These are phyloP conservation scores for Parambassis ranga DNA, from an alignment of 2,797 vertebrate species.

Conservation along the genomic window DNA sequence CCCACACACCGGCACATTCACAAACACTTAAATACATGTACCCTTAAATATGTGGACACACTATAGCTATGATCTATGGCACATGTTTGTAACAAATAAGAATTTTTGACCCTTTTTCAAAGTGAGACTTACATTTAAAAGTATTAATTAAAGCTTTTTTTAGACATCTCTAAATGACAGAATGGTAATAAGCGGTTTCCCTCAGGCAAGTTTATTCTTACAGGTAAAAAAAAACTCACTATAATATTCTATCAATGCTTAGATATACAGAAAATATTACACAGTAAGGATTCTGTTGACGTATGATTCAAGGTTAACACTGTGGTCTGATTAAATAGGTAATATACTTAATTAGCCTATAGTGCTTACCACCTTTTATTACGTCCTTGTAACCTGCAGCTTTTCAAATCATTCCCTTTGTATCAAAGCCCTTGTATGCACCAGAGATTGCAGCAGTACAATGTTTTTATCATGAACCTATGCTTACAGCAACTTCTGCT, in stretches of 20 bases:
- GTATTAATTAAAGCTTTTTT: not conserved
- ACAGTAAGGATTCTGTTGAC: not conserved
- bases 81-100: not conserved
- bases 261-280: not conserved
- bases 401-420: conserved; percentile 24
- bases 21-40: not conserved
- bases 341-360: conserved; percentile 12
- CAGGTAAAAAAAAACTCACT: conserved; percentile 1
- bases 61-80: not conserved
- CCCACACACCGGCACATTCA: conserved; percentile 45
- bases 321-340: conserved; percentile 2
- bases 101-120: not conserved
- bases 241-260: not conserved
- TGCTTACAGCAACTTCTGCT: conserved; percentile 20
- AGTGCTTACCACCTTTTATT: conserved; percentile 23
- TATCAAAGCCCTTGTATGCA: conserved; percentile 1
- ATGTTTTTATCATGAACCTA: conserved; percentile 36
- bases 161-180: not conserved
- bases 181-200: not conserved
- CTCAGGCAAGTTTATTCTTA: not conserved
- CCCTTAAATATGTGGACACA: not conserved
- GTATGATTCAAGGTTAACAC: conserved; percentile 5
- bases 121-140: not conserved
- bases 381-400: conserved; percentile 20
- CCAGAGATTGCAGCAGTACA: conserved; percentile 18